phyloP scores from a whole-genome alignment of 2,113 vertebrate species.

The Hyaena hyaena region DNA sequence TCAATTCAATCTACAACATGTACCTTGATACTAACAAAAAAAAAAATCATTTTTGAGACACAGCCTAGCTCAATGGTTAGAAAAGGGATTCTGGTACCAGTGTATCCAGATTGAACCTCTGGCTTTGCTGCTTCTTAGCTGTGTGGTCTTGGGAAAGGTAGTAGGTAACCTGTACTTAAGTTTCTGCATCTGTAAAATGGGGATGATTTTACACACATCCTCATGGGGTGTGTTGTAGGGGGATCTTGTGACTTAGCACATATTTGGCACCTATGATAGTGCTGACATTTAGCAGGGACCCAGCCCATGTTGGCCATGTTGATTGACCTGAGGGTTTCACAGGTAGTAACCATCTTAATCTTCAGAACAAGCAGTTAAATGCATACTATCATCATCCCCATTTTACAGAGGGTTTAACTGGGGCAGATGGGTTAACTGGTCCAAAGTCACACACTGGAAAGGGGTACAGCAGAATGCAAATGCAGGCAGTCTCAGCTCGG shows the following conservation, averaged over 20 bases:
- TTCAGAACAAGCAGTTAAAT: background rate
- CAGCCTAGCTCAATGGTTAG: background rate
- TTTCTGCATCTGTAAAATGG: constrained; percentile 28
- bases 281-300: background rate
- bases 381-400: background rate
- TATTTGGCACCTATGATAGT: accelerated
- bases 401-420: background rate
- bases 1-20: background rate
- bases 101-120: background rate
- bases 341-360: background rate
- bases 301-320: background rate
- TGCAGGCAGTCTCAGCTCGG: accelerated
- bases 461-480: background rate
- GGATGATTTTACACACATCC: background rate
- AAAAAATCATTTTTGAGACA: background rate
- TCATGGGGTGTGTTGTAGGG: background rate
- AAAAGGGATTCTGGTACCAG: background rate
- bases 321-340: background rate
- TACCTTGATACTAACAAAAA: background rate
- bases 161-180: background rate
- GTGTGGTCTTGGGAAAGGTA: background rate
- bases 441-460: background rate
- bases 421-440: background rate
- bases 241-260: background rate
- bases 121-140: background rate